These are phyloP conservation scores for Criorhina ranunculi DNA, from an alignment of 2,888 invertebrate species.

Conservation along the genomic window DNA sequence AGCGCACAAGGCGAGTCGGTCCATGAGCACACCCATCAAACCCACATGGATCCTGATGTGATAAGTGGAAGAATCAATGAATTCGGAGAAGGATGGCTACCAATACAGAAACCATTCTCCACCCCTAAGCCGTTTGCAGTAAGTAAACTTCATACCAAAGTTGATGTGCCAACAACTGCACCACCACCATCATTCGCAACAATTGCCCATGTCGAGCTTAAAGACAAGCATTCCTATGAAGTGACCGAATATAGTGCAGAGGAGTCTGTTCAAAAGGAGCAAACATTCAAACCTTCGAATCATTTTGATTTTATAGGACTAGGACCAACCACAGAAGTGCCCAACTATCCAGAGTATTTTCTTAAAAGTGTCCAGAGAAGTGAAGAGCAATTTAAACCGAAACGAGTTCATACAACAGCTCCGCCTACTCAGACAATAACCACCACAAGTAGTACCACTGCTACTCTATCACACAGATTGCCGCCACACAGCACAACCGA, in stretches of 20 bases:
- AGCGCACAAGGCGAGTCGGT: constrained; percentile 57
- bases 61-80: constrained; percentile 80
- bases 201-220: neutral
- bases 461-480: constrained; percentile 35
- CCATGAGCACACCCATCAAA: constrained; percentile 77
- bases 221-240: constrained; percentile 80
- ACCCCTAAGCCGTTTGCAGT: constrained; percentile 79
- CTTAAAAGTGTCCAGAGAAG: constrained; percentile 77
- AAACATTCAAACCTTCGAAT: constrained; percentile 43
- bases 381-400: constrained; percentile 25
- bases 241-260: constrained; percentile 82
- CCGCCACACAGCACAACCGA: constrained; percentile 58
- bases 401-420: neutral
- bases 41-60: constrained; percentile 78
- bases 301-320: constrained; percentile 37
- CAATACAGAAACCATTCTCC: constrained; percentile 78
- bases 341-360: constrained; percentile 82
- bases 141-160: constrained; percentile 80
- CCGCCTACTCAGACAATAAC: constrained; percentile 13
- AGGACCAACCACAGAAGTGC: constrained; percentile 79
- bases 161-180: constrained; percentile 45
- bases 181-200: constrained; percentile 1
- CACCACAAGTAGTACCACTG: neutral
- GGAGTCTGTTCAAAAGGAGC: constrained; percentile 36
- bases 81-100: constrained; percentile 82